These are phyloP conservation scores for Coronaproctus castanopsis DNA, from an alignment of 2,888 invertebrate species.

Conservation along the genomic window DNA sequence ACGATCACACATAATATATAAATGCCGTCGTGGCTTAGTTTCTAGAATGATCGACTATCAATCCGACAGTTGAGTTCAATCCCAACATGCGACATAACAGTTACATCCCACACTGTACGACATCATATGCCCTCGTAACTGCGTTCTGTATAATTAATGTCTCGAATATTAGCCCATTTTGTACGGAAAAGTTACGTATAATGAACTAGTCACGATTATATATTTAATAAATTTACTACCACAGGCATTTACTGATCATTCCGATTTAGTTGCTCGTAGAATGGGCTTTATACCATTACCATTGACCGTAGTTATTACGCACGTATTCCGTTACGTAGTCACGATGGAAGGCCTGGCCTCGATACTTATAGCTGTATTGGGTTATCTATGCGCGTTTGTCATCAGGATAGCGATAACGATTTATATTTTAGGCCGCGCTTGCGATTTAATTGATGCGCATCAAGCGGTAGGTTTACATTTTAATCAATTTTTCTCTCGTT, in stretches of 20 bases:
- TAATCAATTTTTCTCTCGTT: background rate
- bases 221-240: background rate
- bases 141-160: no score
- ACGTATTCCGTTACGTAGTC: constrained; percentile 67
- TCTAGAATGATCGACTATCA: no score
- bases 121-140: no score
- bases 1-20: no score
- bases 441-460: constrained; percentile 62
- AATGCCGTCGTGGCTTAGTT: no score
- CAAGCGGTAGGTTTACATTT: constrained; percentile 20
- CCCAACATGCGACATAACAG: no score
- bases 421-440: constrained; percentile 74
- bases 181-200: no score
- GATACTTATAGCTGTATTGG: constrained; percentile 47
- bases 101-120: no score
- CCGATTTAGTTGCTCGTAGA: constrained; percentile 81
- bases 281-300: constrained; percentile 99
- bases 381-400: constrained; percentile 53
- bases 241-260: constrained; percentile 83
- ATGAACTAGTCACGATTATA: no score
- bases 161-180: no score
- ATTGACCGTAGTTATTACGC: constrained; percentile 73
- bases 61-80: no score
- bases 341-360: constrained; percentile 45
- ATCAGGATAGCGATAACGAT: constrained; percentile 67